Conservation (phyloP, 2,888 invertebrate species). For the Byasa hedistus region DNA sequence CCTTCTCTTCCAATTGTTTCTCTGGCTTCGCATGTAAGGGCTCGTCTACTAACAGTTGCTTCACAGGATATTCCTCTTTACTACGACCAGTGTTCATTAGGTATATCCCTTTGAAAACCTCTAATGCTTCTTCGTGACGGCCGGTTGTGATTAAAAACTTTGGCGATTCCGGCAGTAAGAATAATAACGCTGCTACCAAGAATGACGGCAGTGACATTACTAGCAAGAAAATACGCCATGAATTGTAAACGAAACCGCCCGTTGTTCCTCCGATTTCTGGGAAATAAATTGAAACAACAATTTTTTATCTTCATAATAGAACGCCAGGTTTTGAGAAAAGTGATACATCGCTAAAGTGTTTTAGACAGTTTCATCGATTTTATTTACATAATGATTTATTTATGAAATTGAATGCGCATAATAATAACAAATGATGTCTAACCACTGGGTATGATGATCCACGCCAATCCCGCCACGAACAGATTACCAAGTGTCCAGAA, state of each 20-base stretch:
- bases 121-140: constrained; percentile 88
- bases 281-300: neutral
- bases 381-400: too few relatives aligned
- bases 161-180: constrained; percentile 93
- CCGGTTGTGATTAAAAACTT: constrained; percentile 91
- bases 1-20: constrained; percentile 81
- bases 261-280: constrained; percentile 85
- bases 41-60: constrained; percentile 83
- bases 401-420: too few relatives aligned
- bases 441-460: constrained; percentile 86
- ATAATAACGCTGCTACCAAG: constrained; percentile 89
- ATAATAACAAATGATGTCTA: constrained; percentile 35
- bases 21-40: constrained; percentile 70
- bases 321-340: too few relatives aligned
- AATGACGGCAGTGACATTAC: constrained; percentile 94
- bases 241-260: constrained; percentile 88
- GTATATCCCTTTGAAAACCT: constrained; percentile 90
- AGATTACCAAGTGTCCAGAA: constrained; percentile 97
- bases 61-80: constrained; percentile 87
- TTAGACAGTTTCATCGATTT: too few relatives aligned
- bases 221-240: constrained; percentile 94
- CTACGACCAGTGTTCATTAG: constrained; percentile 89
- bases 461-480: constrained; percentile 91
- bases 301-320: neutral
- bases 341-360: too few relatives aligned